Conservation (phyloP, 2,888 invertebrate species). For the Baronia brevicornis region DNA sequence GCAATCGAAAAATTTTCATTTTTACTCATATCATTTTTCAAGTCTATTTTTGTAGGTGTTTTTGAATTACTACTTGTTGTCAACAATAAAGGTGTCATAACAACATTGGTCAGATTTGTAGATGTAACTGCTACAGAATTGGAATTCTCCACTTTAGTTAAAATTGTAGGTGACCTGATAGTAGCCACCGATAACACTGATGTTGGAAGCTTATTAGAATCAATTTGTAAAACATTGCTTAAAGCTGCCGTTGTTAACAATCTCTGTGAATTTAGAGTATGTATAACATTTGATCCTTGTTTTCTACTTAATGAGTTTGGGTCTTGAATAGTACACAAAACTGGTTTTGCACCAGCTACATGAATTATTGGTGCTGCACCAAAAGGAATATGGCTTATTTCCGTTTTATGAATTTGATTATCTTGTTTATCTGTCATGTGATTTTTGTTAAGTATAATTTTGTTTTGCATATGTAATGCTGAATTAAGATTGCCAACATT, state of each 20-base stretch:
- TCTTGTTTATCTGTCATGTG: conserved; percentile 55
- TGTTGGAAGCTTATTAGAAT: conserved; percentile 45
- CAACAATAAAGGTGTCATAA: conserved; percentile 52
- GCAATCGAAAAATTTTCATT: conserved; percentile 22
- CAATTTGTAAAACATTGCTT: conserved; percentile 50
- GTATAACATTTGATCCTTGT: conserved; percentile 56
- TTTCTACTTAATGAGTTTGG: conserved; percentile 39
- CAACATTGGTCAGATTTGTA: conserved; percentile 44
- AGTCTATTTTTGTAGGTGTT: conserved; percentile 36
- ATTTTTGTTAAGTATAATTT: conserved; percentile 50
- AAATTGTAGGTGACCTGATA: conserved; percentile 47
- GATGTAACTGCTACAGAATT: conserved; percentile 41
- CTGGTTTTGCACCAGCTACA: conserved; percentile 49
- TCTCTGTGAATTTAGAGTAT: conserved; percentile 50
- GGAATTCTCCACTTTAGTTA: conserved; percentile 48
- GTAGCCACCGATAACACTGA: conserved; percentile 58
- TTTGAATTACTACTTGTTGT: conserved; percentile 38
- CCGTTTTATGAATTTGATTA: conserved; percentile 40
- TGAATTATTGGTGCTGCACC: conserved; percentile 51
- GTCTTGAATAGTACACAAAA: conserved; percentile 47
- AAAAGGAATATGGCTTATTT: conserved; percentile 45
- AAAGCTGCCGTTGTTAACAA: conserved; percentile 45
- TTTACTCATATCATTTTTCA: conserved; percentile 38
- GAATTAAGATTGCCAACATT: conserved; percentile 51
- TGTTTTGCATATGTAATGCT: conserved; percentile 48